Percentiles rank a stretch among this genome's conserved stretches.
phyloP scores from a whole-genome alignment of 2,888 invertebrate species.

The Leucophora obtusa region DNA sequence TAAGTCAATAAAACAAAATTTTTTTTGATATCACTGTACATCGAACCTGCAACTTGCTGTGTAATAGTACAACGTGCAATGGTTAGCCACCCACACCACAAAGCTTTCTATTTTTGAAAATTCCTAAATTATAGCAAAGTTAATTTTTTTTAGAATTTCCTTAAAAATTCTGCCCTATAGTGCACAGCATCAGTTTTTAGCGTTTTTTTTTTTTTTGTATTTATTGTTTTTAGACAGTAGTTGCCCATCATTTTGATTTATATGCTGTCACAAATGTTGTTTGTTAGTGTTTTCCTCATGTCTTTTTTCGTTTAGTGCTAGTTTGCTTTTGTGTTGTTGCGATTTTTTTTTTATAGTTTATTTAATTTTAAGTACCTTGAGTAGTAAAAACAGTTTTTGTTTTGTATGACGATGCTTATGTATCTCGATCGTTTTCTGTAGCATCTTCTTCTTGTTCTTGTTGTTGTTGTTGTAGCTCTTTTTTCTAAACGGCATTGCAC shows the following conservation, averaged over 20 bases:
- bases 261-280: slow-evolving; percentile 69
- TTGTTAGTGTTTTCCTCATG: slow-evolving; percentile 47
- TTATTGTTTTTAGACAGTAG: slow-evolving; percentile 50
- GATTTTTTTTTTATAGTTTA: slow-evolving; percentile 62
- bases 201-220: slow-evolving; percentile 13
- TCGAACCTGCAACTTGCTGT: too few relatives aligned
- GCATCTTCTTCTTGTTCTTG: background rate
- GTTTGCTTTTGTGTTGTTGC: slow-evolving; percentile 24
- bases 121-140: too few relatives aligned
- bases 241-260: slow-evolving; percentile 71
- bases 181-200: slow-evolving; percentile 16
- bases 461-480: slow-evolving; percentile 2
- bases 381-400: slow-evolving; percentile 49
- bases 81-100: too few relatives aligned
- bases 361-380: slow-evolving; percentile 63
- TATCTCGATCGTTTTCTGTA: slow-evolving; percentile 14
- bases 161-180: background rate
- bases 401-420: slow-evolving; percentile 16
- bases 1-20: too few relatives aligned
- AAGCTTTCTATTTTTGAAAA: too few relatives aligned
- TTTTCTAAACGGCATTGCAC: slow-evolving; percentile 37
- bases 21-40: too few relatives aligned
- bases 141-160: too few relatives aligned
- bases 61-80: too few relatives aligned
- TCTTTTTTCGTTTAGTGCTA: slow-evolving; percentile 12